Evolutionary conservation across 2,888 invertebrate species (phyloP), one percentile per base, ranked within the genome.

Genomic region (Dryadula phaetusa): DNA sequence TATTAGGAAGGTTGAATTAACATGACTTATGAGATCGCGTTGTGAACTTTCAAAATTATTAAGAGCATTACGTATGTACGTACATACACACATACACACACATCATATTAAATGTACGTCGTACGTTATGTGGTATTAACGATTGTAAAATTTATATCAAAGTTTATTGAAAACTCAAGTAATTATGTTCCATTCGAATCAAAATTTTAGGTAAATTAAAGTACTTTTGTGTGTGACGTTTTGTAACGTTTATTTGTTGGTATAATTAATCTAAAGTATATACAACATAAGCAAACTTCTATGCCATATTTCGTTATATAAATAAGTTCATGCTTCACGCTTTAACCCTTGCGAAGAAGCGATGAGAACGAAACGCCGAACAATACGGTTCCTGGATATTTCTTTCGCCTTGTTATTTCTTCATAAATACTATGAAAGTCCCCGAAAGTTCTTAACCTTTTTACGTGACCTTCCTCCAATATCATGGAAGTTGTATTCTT

Each of bases 41-140:
- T 66, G 22, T 61, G 56, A 64, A 64, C 70, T 56, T 67, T 56
- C 42, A 54, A 70, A 67, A 49, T 70, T 53, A 49, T 70, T 60
- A 62, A 49, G n/a, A 49, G n/a, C n/a, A 28, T 28, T 28, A 49
- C n/a, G 25, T 34, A 8, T 8, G 8, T 34, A 8, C 4, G 8
- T 49, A 28, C 25, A 25, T 47, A 22, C 25, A n/a, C 25, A 25
- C 46, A 10, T 47, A 22, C 22, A 22, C 3, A n/a, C n/a, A 28
- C n/a, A 25, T 64, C 61, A 69, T 6, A 28, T 28, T 47, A 20
- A 54, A 34, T 62, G 32, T 67, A 28, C 32, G 28, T 16, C 16
- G 8, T 10, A 37, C 40, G 54, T 47, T 20, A 16, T 28, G 1
- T n/a, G 16, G 20, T 64, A 56, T 64, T 63, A 52, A 63, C 28